phyloP scores from a whole-genome alignment of 2,113 vertebrate genomes.

The Nasalis larvatus region DNA sequence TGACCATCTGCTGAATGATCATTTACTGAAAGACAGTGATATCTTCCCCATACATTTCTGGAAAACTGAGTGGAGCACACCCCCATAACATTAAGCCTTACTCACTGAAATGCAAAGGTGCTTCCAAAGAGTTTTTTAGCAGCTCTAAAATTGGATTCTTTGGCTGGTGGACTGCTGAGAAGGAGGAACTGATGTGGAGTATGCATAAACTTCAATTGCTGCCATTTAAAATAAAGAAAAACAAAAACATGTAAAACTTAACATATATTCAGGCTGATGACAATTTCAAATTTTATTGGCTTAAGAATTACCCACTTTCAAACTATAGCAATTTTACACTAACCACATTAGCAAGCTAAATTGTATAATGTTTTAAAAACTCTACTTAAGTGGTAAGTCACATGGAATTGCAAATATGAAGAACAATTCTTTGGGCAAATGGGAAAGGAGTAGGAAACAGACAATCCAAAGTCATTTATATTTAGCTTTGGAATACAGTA shows the following conservation, averaged over 20 bases:
- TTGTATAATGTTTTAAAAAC: neutral
- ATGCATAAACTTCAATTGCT: constrained; percentile 97
- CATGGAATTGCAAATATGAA: neutral
- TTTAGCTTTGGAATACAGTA: neutral
- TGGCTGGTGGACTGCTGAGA: constrained; percentile 96
- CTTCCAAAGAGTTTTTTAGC: constrained; percentile 95
- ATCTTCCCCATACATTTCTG: neutral
- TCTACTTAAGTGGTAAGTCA: neutral
- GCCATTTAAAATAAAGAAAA: constrained; percentile 63
- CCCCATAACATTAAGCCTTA: constrained; percentile 7
- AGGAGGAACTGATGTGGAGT: constrained; percentile 94
- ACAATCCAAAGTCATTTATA: neutral
- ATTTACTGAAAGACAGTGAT: neutral
- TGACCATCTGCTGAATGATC: neutral
- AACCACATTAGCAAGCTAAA: neutral
- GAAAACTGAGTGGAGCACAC: neutral
- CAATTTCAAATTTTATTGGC: neutral
- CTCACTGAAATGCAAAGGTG: constrained; percentile 96
- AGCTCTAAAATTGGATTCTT: constrained; percentile 95
- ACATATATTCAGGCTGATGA: neutral
- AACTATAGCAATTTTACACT: neutral
- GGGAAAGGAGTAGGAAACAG: neutral
- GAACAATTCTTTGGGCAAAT: neutral
- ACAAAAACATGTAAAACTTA: neutral
- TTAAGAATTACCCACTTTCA: neutral